These are phyloP conservation scores for Aphidius ervi DNA, from an alignment of 1,140 invertebrate genomes.

Conservation along the genomic window DNA sequence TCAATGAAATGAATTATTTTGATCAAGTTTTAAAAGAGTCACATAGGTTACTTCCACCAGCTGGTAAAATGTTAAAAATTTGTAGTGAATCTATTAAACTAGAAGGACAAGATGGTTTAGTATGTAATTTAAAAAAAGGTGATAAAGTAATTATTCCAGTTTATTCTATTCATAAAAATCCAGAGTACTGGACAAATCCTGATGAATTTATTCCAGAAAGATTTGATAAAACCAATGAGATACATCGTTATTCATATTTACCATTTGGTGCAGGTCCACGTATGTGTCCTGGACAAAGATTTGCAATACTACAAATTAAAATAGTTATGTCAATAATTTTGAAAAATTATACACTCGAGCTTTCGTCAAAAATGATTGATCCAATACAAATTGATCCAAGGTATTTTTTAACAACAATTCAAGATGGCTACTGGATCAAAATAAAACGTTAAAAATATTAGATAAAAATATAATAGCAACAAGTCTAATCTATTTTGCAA, in stretches of 20 bases:
- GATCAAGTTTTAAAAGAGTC: constrained; percentile 54
- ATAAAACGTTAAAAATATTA: neutral
- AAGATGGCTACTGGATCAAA: constrained; percentile 8
- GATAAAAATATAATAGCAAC: no score
- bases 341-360: constrained; percentile 35
- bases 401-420: neutral
- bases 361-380: constrained; percentile 26
- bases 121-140: constrained; percentile 28
- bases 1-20: constrained; percentile 58
- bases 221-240: constrained; percentile 52
- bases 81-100: constrained; percentile 39
- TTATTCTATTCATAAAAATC: constrained; percentile 47
- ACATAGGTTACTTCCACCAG: constrained; percentile 40
- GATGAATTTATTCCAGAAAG: constrained; percentile 64
- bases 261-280: constrained; percentile 60
- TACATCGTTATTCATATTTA: constrained; percentile 47
- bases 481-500: no score
- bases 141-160: constrained; percentile 41
- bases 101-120: constrained; percentile 28
- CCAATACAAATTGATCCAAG: constrained; percentile 26
- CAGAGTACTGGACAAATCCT: constrained; percentile 58
- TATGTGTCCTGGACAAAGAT: constrained; percentile 55
- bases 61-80: constrained; percentile 29
- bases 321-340: constrained; percentile 43
- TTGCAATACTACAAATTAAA: constrained; percentile 52